Evolutionary conservation across 2,113 vertebrate species (phyloP).

Genomic region (Herpetotheres cachinnans): DNA sequence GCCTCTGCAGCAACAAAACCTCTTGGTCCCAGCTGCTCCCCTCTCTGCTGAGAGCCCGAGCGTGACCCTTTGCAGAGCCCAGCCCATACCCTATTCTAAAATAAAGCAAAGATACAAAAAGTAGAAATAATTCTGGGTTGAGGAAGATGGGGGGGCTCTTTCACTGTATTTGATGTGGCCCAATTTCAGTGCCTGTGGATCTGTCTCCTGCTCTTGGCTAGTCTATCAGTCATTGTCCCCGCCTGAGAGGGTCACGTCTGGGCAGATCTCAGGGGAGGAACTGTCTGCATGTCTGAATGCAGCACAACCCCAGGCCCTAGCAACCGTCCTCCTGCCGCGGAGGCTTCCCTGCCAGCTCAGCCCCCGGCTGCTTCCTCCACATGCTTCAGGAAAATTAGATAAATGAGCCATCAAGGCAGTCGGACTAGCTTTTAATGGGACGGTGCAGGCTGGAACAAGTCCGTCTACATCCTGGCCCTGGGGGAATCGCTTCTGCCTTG

Average conservation of each 20-base stretch:
- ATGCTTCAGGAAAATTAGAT: slow-evolving; percentile 67
- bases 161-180: neutral
- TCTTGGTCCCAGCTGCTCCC: neutral
- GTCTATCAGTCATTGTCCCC: slow-evolving; percentile 30
- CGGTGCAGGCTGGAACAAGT: neutral
- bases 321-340: slow-evolving; percentile 56
- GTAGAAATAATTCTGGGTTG: neutral
- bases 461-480: neutral
- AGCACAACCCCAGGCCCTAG: slow-evolving; percentile 61
- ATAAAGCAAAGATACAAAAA: neutral
- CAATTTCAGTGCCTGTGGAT: slow-evolving; percentile 13
- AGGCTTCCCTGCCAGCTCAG: slow-evolving; percentile 34
- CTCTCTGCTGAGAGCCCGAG: neutral
- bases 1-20: neutral
- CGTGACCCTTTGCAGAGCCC: neutral
- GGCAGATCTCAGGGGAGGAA: slow-evolving; percentile 74
- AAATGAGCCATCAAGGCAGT: slow-evolving; percentile 43
- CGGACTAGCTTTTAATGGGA: neutral
- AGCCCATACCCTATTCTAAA: fast-evolving
- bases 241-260: slow-evolving; percentile 81
- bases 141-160: neutral
- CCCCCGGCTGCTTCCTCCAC: slow-evolving; percentile 48
- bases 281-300: slow-evolving; percentile 76
- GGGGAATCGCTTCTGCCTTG: neutral
- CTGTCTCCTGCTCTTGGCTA: neutral